A percentile compares a stretch with the other conserved stretches of the same genome.
Evolutionary conservation across 2,113 vertebrate genomes (phyloP).

Genomic region (Ardeotis arabs): DNA sequence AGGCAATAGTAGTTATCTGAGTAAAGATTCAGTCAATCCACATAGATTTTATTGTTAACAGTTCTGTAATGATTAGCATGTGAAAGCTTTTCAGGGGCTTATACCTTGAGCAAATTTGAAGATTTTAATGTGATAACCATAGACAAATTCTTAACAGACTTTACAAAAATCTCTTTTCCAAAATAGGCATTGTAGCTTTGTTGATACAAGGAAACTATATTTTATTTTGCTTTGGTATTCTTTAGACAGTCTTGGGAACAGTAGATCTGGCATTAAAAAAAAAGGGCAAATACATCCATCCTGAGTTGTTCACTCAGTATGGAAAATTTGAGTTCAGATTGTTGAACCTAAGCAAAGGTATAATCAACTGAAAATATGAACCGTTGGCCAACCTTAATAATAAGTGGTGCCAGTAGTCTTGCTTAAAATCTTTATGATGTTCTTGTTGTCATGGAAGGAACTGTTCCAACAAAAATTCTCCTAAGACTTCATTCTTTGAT

Average conservation of each 20-base stretch:
- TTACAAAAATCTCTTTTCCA: neutral
- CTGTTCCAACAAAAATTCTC: neutral
- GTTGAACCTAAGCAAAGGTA: neutral
- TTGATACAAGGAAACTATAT: neutral
- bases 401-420: neutral
- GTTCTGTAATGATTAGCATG: neutral
- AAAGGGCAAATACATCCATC: neutral
- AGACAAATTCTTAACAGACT: neutral
- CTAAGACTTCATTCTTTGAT: conserved; percentile 16
- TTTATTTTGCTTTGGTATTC: neutral
- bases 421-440: conserved; percentile 27
- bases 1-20: neutral
- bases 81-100: neutral
- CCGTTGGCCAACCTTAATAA: neutral
- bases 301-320: neutral
- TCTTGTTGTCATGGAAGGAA: conserved; percentile 42
- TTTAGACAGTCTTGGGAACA: neutral
- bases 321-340: neutral
- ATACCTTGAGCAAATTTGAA: neutral
- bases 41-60: neutral
- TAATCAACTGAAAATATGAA: neutral
- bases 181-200: neutral
- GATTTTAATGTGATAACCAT: neutral
- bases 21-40: neutral
- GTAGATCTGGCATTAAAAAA: neutral